These are phyloP conservation scores for Xyliphius kryptos DNA, from an alignment of 2,113 vertebrate genomes.

Conservation along the genomic window DNA sequence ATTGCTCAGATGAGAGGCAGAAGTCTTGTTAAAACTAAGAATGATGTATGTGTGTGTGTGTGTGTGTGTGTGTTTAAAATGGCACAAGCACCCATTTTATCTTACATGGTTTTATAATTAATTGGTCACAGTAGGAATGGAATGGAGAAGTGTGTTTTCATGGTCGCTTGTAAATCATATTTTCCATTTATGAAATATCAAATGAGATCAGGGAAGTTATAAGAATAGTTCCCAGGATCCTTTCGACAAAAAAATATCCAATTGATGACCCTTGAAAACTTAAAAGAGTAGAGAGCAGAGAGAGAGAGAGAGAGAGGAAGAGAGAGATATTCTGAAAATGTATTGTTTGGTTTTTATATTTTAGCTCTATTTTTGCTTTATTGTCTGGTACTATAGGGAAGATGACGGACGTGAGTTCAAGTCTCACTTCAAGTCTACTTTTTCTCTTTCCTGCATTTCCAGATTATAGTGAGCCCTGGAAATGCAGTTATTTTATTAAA, in stretches of 20 bases:
- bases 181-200: not conserved
- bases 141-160: not conserved
- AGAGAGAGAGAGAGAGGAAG: not conserved
- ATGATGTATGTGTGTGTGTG: not conserved
- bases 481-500: constrained; percentile 10
- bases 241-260: not conserved
- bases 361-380: not conserved
- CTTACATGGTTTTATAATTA: not conserved
- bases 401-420: constrained; percentile 5
- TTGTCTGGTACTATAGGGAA: not conserved
- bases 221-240: not conserved
- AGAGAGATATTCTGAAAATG: not conserved
- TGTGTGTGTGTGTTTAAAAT: too few species aligned
- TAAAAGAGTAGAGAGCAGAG: not conserved
- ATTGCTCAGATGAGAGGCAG: not conserved
- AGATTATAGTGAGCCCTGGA: constrained; percentile 5
- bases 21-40: constrained; percentile 3
- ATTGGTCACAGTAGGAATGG: not conserved
- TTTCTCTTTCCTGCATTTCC: constrained; percentile 4
- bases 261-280: not conserved
- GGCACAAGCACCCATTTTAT: too few species aligned
- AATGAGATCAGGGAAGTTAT: not conserved
- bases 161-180: not conserved
- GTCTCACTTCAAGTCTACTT: constrained; percentile 1
- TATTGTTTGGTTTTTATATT: not conserved